Evolutionary conservation across 2,113 vertebrate genomes (phyloP).

Genomic region (Leptobrachium ailaonicum): DNA sequence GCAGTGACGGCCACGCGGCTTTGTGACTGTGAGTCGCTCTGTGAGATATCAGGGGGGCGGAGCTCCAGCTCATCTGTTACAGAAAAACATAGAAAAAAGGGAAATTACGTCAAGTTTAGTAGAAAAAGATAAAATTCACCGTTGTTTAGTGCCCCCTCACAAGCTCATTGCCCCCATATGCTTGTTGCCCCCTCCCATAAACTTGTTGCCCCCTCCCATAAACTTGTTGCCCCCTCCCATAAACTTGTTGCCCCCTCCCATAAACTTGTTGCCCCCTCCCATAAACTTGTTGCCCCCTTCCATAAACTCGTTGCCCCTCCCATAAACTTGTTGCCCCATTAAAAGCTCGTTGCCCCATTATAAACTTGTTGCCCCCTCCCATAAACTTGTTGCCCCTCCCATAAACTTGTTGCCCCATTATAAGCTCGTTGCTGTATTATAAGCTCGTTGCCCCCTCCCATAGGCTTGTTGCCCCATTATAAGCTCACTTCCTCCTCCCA

Average conservation of each 20-base stretch:
- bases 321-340: background rate
- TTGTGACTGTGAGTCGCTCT: background rate
- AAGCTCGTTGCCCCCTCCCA: too few relatives aligned
- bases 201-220: background rate
- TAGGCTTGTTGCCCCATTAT: background rate
- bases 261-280: too few relatives aligned
- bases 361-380: background rate
- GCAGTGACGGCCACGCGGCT: background rate
- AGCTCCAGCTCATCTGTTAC: background rate
- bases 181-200: background rate
- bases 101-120: too few relatives aligned
- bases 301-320: too few relatives aligned
- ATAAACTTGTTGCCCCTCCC: too few relatives aligned
- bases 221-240: background rate
- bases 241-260: too few relatives aligned
- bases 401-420: too few relatives aligned
- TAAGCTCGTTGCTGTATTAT: too few relatives aligned
- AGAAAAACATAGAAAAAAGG: background rate
- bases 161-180: too few relatives aligned
- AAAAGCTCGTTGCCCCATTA: background rate
- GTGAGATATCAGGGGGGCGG: background rate
- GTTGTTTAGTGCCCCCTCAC: too few relatives aligned
- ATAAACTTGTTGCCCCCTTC: too few relatives aligned
- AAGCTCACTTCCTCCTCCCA: background rate
- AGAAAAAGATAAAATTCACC: too few relatives aligned